These are phyloP conservation scores for Isoperla grammatica DNA, from an alignment of 2,888 invertebrate genomes.

Conservation along the genomic window DNA sequence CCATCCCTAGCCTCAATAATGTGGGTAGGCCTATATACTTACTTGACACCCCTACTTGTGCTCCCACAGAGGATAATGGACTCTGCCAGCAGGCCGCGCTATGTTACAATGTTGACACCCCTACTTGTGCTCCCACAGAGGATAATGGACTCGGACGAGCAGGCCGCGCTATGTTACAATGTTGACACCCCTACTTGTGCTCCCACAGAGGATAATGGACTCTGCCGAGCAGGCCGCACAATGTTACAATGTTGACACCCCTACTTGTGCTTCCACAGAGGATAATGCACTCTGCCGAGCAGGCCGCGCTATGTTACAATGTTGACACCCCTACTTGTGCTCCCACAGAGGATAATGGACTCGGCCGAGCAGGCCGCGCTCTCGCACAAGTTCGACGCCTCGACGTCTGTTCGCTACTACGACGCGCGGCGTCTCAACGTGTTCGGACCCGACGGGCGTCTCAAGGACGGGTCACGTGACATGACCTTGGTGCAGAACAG, in stretches of 20 bases:
- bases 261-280: slow-evolving; percentile 53
- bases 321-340: slow-evolving; percentile 39
- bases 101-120: too few relatives aligned
- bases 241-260: slow-evolving; percentile 48
- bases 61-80: too few relatives aligned
- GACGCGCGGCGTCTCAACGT: slow-evolving; percentile 79
- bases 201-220: slow-evolving; percentile 77
- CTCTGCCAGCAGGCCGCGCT: too few relatives aligned
- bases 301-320: slow-evolving; percentile 66
- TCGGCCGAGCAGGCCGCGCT: slow-evolving; percentile 84
- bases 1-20: too few relatives aligned
- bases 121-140: too few relatives aligned
- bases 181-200: too few relatives aligned
- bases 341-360: slow-evolving; percentile 77
- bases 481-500: slow-evolving; percentile 68
- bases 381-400: slow-evolving; percentile 47
- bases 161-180: too few relatives aligned
- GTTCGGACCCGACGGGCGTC: slow-evolving; percentile 67
- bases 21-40: too few relatives aligned
- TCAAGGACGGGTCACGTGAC: slow-evolving; percentile 63
- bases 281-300: slow-evolving; percentile 87
- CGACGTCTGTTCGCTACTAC: slow-evolving; percentile 55
- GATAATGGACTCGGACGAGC: too few relatives aligned
- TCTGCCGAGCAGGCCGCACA: slow-evolving; percentile 84
- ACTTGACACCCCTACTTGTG: too few relatives aligned